phyloP scores from a whole-genome alignment of 2,888 invertebrate species.

The Eupithecia subfuscata region DNA sequence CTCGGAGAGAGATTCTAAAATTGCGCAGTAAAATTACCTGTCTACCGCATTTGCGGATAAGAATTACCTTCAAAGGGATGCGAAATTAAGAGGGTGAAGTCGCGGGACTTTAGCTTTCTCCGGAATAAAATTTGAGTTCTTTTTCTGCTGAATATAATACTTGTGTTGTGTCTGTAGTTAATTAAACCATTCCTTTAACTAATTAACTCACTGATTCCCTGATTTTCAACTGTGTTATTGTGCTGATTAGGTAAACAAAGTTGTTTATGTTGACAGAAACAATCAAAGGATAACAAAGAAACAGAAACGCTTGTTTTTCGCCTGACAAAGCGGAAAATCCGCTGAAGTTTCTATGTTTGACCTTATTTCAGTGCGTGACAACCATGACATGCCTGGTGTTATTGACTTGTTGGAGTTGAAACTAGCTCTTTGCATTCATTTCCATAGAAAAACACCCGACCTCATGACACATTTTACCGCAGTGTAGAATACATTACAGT shows the following conservation, averaged over 20 bases:
- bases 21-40: conserved; percentile 14
- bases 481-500: conserved; percentile 8
- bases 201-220: not conserved
- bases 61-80: not conserved
- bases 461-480: conserved; percentile 26
- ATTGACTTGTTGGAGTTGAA: not conserved
- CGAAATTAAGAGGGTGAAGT: not conserved
- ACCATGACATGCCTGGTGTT: not conserved
- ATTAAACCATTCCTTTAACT: not conserved
- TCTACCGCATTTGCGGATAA: conserved; percentile 11
- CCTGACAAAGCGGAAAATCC: not conserved
- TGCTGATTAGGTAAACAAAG: not conserved
- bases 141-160: not conserved
- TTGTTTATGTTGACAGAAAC: conserved; percentile 6
- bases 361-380: conserved; percentile 4
- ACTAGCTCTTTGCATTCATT: conserved; percentile 6
- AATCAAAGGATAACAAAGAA: conserved; percentile 1
- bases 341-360: not conserved
- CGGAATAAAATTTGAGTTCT: not conserved
- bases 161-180: not conserved
- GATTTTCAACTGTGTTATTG: not conserved
- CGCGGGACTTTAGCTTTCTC: not conserved
- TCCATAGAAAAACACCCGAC: conserved; percentile 16
- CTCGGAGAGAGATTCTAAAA: conserved; percentile 3
- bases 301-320: not conserved